Conservation (phyloP, 53 echinoderm and acorn worm genomes). For the Holothuria leucospilota region DNA sequence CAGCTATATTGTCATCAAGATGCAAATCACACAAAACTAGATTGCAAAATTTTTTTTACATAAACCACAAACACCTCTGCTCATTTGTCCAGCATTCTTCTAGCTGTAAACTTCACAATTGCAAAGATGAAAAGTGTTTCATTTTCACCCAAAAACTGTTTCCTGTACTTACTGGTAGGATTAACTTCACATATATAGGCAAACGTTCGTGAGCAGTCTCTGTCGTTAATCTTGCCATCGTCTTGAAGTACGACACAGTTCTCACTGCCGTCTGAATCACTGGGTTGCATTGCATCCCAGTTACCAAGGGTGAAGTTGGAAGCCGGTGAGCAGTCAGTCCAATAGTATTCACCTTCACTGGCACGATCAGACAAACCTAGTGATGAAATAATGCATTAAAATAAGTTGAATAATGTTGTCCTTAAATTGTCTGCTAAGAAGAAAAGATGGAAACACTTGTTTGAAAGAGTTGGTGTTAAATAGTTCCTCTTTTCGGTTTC, state of each 20-base stretch:
- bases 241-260: slow-evolving; percentile 74
- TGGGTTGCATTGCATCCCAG: slow-evolving; percentile 82
- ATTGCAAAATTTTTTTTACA: too few species aligned
- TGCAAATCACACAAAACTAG: too few species aligned
- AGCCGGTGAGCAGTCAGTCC: slow-evolving; percentile 75
- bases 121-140: too few species aligned
- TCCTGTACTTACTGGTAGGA: slow-evolving; percentile 63
- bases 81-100: too few species aligned
- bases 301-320: slow-evolving; percentile 42
- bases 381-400: neutral
- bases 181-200: slow-evolving; percentile 82
- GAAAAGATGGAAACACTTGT: too few species aligned
- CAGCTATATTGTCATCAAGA: too few species aligned
- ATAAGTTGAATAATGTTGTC: too few species aligned
- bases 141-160: neutral
- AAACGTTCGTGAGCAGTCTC: slow-evolving; percentile 59
- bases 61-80: too few species aligned
- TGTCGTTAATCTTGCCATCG: slow-evolving; percentile 75
- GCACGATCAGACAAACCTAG: slow-evolving; percentile 80
- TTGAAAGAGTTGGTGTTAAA: too few species aligned
- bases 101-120: too few species aligned
- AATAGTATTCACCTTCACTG: slow-evolving; percentile 76
- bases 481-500: too few species aligned
- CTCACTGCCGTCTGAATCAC: slow-evolving; percentile 68
- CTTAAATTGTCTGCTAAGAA: neutral